Percentiles rank a stretch among this genome's conserved stretches.
Conservation (phyloP, 2,888 invertebrate genomes). For the Drosophila helvetica region DNA sequence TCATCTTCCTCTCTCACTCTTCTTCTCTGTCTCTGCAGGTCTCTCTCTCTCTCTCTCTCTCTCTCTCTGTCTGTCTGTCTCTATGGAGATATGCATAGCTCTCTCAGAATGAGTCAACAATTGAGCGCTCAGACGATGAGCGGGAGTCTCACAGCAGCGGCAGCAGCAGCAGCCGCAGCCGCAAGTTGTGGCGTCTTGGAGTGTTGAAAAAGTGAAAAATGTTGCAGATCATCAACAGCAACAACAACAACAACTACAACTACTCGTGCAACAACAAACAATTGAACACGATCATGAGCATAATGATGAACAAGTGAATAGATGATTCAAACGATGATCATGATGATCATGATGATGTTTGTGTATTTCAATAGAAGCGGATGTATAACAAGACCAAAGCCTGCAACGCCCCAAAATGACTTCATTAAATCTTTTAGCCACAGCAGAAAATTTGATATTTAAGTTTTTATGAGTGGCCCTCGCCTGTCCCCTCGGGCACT, state of each 20-base stretch:
- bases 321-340: conserved; percentile 21
- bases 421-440: conserved; percentile 62
- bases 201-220: conserved; percentile 57
- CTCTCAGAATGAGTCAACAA: conserved; percentile 44
- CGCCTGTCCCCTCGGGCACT: conserved; percentile 34
- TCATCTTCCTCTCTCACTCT: conserved; percentile 62
- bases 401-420: conserved; percentile 67
- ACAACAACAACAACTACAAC: conserved; percentile 13
- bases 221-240: conserved; percentile 67
- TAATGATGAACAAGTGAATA: conserved; percentile 39
- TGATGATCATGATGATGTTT: conserved; percentile 21
- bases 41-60: conserved; percentile 19
- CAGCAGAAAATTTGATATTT: conserved; percentile 70
- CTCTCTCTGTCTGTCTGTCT: neutral
- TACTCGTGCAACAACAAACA: conserved; percentile 13
- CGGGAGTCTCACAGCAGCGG: conserved; percentile 5
- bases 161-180: too few relatives aligned
- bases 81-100: neutral
- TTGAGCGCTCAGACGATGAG: neutral
- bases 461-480: conserved; percentile 56
- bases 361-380: conserved; percentile 51
- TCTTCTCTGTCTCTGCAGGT: conserved; percentile 8
- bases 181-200: conserved; percentile 21
- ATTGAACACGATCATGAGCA: conserved; percentile 32
- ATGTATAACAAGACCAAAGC: conserved; percentile 69